Percentiles rank a stretch among this genome's conserved stretches.
Conservation (phyloP, 2,113 vertebrate species). For the Microcebus lehilahytsara region DNA sequence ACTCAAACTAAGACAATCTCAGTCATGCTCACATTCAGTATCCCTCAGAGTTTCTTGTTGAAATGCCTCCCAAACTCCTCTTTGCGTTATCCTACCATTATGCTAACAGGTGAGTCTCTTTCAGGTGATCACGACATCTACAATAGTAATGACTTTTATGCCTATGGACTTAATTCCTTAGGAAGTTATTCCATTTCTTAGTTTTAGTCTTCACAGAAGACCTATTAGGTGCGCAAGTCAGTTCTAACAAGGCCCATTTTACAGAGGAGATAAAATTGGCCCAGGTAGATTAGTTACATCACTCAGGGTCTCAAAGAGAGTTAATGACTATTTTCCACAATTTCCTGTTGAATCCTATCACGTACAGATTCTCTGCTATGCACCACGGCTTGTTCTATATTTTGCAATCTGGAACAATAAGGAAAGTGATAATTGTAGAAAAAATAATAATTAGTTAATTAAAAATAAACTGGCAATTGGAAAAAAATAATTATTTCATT, state of each 20-base stretch:
- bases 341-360: constrained; percentile 17
- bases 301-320: background rate
- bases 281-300: background rate
- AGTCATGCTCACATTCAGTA: background rate
- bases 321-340: background rate
- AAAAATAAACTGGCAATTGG: background rate
- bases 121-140: background rate
- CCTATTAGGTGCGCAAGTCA: background rate
- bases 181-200: background rate
- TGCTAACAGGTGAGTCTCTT: background rate
- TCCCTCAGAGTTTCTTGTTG: background rate
- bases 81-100: background rate
- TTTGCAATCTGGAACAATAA: background rate
- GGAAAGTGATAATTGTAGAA: background rate
- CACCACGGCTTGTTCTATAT: background rate
- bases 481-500: constrained; percentile 7
- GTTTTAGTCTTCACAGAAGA: background rate
- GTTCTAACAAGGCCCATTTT: background rate
- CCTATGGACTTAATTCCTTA: background rate
- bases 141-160: background rate
- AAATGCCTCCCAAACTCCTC: fast-evolving
- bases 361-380: background rate
- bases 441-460: background rate
- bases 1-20: background rate
- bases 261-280: background rate